These are phyloP conservation scores for Pipa parva DNA, from an alignment of 2,113 vertebrate species.

Conservation along the genomic window DNA sequence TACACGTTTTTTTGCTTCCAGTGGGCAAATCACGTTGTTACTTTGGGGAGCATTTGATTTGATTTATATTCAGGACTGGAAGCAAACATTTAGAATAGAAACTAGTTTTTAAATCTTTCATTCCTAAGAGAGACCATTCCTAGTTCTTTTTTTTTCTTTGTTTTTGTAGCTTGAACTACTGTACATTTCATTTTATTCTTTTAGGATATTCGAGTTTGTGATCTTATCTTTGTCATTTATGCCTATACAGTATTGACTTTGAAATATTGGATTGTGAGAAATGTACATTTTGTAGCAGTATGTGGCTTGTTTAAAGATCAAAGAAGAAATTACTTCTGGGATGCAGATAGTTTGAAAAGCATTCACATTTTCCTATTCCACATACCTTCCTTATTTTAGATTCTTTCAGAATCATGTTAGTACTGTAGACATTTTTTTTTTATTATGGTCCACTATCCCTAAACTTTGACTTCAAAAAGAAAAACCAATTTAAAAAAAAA, in stretches of 20 bases:
- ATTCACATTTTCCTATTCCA: background rate
- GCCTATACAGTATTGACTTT: background rate
- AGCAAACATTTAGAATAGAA: background rate
- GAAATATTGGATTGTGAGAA: slow-evolving; percentile 5
- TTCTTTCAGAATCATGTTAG: background rate
- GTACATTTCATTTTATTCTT: background rate
- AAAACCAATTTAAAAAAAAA: too few species aligned
- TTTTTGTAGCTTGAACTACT: background rate
- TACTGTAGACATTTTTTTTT: too few species aligned
- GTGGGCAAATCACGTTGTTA: background rate
- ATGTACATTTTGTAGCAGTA: background rate
- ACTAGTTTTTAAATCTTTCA: background rate
- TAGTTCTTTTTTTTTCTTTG: background rate
- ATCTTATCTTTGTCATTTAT: background rate
- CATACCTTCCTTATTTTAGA: background rate
- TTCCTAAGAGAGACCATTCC: background rate
- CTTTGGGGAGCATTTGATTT: background rate
- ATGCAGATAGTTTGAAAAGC: background rate
- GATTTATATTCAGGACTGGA: background rate
- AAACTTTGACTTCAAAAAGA: too few species aligned
- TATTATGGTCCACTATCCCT: too few species aligned
- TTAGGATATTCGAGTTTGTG: background rate
- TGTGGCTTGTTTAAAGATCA: slow-evolving; percentile 13
- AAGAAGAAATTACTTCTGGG: slow-evolving; percentile 4
- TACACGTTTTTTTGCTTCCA: too few species aligned